Conservation (phyloP, 2,797 vertebrate species). For the Sebastes paucispinis region DNA sequence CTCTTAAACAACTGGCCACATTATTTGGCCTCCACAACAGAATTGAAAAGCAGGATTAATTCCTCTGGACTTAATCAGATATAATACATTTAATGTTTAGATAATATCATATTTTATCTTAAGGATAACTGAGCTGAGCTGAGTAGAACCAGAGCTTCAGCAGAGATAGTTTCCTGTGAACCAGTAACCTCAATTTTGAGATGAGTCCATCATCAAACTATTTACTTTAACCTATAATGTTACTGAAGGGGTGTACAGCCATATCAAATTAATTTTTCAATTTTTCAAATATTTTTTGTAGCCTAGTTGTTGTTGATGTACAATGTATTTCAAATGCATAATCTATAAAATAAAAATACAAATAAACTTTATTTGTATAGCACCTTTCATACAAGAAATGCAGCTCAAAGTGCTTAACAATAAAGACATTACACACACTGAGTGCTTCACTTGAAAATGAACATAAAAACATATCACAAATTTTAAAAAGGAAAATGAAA, state of each 20-base stretch:
- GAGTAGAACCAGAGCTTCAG: neutral
- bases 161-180: neutral
- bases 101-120: neutral
- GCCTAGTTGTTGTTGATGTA: neutral
- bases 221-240: neutral
- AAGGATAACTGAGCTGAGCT: neutral
- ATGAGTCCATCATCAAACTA: neutral
- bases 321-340: neutral
- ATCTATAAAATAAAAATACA: neutral
- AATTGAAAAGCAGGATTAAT: neutral
- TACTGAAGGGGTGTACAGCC: neutral
- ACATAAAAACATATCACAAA: too few relatives aligned
- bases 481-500: too few relatives aligned
- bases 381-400: too few relatives aligned
- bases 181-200: neutral
- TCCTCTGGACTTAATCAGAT: neutral
- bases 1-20: neutral
- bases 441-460: too few relatives aligned
- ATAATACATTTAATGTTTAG: neutral
- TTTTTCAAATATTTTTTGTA: neutral
- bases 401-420: too few relatives aligned
- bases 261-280: fast-evolving
- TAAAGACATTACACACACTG: too few relatives aligned
- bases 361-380: too few relatives aligned
- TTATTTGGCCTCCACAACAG: neutral